Percentiles rank a stretch among this genome's conserved stretches.
Conservation (phyloP, 1,140 invertebrate species). For the Zeugodacus cucurbitae region DNA sequence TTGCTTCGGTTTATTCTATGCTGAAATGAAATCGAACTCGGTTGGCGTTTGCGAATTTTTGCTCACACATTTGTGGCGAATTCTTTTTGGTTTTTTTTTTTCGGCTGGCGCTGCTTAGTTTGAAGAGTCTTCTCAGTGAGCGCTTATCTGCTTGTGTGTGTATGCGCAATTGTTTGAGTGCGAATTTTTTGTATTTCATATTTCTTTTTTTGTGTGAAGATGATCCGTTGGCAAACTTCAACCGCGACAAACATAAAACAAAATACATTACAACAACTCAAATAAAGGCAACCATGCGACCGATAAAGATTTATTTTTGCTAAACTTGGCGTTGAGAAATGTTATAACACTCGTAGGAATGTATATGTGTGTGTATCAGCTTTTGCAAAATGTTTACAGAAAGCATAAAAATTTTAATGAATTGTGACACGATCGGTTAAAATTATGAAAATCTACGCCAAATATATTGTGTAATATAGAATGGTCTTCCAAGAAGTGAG, state of each 20-base stretch:
- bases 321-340: not conserved
- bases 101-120: not conserved
- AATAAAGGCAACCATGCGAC: not conserved
- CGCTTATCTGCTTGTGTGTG: not conserved
- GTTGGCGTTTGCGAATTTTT: not conserved
- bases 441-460: too few species aligned
- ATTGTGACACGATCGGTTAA: too few species aligned
- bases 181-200: not conserved
- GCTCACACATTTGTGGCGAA: not conserved
- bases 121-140: not conserved
- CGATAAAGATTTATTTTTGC: not conserved
- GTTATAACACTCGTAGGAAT: not conserved
- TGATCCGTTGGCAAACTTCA: constrained; percentile 19
- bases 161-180: not conserved
- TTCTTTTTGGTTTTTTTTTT: not conserved
- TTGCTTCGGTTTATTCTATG: not conserved
- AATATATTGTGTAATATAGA: too few species aligned
- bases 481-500: too few species aligned
- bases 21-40: not conserved
- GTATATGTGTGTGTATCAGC: not conserved
- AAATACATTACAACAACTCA: not conserved
- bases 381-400: too few species aligned
- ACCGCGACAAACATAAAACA: not conserved
- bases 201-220: not conserved
- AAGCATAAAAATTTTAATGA: too few species aligned